These are phyloP conservation scores for Serilophus lunatus DNA, from an alignment of 2,113 vertebrate species.

Conservation along the genomic window DNA sequence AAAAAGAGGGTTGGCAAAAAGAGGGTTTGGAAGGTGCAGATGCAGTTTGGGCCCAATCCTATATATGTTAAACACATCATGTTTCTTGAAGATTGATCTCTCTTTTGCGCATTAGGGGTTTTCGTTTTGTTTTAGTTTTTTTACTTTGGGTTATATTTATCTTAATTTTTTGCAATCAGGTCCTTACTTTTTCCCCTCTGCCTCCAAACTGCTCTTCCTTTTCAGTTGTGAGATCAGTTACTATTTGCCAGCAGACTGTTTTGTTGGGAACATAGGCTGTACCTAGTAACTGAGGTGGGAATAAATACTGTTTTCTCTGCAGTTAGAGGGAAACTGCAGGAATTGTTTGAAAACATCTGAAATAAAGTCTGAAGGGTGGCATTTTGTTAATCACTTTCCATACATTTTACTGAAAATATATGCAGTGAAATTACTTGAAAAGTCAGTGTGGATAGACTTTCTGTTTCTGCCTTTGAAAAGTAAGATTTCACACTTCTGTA, in stretches of 20 bases:
- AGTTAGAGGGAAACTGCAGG: background rate
- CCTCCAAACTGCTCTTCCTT: background rate
- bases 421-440: background rate
- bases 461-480: background rate
- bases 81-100: background rate
- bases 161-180: background rate
- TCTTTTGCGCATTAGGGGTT: background rate
- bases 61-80: background rate
- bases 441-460: background rate
- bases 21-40: background rate
- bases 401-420: background rate
- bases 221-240: background rate
- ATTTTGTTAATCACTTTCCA: background rate
- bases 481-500: background rate
- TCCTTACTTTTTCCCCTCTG: background rate
- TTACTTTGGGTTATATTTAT: background rate
- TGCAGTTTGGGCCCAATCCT: background rate
- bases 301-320: background rate
- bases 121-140: background rate
- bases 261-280: background rate
- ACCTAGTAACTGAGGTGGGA: background rate
- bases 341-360: background rate
- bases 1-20: background rate
- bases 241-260: background rate
- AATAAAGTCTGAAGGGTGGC: background rate